phyloP scores from a whole-genome alignment of 1,140 invertebrate genomes.

The Paraescarpia echinospica region DNA sequence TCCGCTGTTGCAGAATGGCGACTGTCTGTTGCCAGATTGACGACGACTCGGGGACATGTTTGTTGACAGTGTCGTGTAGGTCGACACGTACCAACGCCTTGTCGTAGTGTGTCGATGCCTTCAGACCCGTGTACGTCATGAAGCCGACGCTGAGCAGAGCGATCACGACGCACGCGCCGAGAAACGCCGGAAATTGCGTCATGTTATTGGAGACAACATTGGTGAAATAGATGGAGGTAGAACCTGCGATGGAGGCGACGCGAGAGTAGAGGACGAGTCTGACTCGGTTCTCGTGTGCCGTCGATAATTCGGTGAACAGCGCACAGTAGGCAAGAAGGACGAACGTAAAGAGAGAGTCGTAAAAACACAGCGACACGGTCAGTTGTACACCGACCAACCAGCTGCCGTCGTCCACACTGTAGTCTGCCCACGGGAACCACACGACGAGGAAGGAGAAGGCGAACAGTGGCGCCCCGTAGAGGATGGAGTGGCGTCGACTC shows the following conservation, averaged over 20 bases:
- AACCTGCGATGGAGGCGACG: conserved; percentile 46
- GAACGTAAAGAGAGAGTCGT: conserved; percentile 59
- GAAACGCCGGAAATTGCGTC: conserved; percentile 51
- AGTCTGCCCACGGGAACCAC: conserved; percentile 56
- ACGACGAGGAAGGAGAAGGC: conserved; percentile 55
- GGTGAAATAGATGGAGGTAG: conserved; percentile 37
- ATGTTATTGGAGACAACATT: conserved; percentile 43
- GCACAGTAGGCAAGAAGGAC: conserved; percentile 54
- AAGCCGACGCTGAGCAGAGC: conserved; percentile 42
- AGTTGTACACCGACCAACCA: conserved; percentile 46
- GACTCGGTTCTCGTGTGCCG: conserved; percentile 46
- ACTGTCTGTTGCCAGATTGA: conserved; percentile 14
- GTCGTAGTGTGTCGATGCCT: conserved; percentile 47
- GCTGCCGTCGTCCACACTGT: conserved; percentile 8
- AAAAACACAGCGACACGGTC: conserved; percentile 55
- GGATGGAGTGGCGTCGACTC: conserved; percentile 51
- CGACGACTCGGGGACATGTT: background rate
- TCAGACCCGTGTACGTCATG: conserved; percentile 42
- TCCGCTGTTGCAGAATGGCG: conserved; percentile 28
- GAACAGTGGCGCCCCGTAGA: conserved; percentile 56
- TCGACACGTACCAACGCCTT: background rate
- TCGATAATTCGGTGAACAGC: conserved; percentile 57
- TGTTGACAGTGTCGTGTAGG: background rate
- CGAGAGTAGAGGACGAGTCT: conserved; percentile 50
- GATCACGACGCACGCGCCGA: conserved; percentile 40